Evolutionary conservation across 1,140 invertebrate species (phyloP).

Genomic region (Dolichoris vasculosae): DNA sequence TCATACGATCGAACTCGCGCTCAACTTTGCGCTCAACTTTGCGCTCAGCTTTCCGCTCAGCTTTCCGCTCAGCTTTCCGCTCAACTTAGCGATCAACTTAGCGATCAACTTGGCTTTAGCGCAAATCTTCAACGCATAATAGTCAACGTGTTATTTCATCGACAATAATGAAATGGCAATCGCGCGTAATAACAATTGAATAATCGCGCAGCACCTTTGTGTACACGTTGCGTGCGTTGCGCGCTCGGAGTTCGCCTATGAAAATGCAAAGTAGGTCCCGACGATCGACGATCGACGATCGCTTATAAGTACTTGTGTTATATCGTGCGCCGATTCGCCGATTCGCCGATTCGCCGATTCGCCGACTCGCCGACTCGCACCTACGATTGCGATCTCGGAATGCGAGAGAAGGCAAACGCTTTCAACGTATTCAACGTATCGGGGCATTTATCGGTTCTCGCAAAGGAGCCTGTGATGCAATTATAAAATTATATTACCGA

Average conservation of each 20-base stretch:
- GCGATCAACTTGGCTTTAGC: too few relatives aligned
- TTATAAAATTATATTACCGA: conserved; percentile 36
- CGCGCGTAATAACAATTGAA: conserved; percentile 36
- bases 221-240: too few relatives aligned
- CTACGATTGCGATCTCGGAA: conserved; percentile 28
- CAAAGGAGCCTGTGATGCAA: conserved; percentile 19
- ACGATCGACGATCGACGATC: neutral
- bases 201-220: neutral
- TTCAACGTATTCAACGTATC: neutral
- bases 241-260: neutral
- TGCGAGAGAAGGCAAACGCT: conserved; percentile 5
- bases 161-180: neutral
- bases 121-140: neutral
- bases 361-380: too few relatives aligned
- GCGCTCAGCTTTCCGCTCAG: too few relatives aligned
- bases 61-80: too few relatives aligned
- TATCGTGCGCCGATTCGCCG: neutral
- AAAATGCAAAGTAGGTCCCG: conserved; percentile 33
- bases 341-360: too few relatives aligned
- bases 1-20: neutral
- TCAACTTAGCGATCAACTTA: neutral
- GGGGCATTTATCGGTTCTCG: conserved; percentile 10
- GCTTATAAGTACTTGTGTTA: neutral
- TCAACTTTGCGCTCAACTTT: too few relatives aligned
- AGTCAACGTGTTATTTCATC: conserved; percentile 28